A percentile compares a stretch with the other conserved stretches of the same genome.
These are phyloP conservation scores for Lathamus discolor DNA, from an alignment of 2,113 vertebrate genomes.

Conservation along the genomic window DNA sequence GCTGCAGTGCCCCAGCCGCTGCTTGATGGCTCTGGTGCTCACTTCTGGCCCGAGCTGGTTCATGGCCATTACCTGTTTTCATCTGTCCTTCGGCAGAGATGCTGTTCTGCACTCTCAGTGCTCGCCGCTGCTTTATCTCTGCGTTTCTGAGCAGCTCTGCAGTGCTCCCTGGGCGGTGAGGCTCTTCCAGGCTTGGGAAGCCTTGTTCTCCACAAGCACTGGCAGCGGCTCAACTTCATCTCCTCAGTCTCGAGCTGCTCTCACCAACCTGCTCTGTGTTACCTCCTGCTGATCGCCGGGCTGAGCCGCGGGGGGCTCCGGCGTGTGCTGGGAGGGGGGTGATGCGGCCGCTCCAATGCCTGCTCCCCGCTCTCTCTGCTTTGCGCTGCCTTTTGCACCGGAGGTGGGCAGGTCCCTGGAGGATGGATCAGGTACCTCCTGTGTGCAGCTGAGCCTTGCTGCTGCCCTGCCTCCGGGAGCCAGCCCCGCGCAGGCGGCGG, in stretches of 20 bases:
- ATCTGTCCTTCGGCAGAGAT: not conserved
- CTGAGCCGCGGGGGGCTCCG: not conserved
- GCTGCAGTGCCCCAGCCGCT: not conserved
- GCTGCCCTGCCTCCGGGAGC: not conserved
- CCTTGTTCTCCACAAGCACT: not conserved
- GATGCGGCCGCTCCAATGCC: too few species aligned
- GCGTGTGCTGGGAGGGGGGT: not conserved
- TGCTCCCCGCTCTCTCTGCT: not conserved
- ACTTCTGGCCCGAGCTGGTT: not conserved
- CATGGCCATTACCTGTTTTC: too few species aligned
- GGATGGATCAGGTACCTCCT: not conserved
- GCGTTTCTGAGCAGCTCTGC: rapidly evolving
- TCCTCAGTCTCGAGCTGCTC: not conserved
- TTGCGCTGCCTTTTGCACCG: not conserved
- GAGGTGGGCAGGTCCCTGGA: not conserved
- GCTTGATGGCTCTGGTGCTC: not conserved
- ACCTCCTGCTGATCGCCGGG: not conserved
- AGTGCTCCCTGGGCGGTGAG: not conserved
- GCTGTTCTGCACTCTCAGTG: rapidly evolving
- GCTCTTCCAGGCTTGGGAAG: not conserved
- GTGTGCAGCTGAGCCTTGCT: not conserved
- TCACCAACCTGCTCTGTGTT: not conserved
- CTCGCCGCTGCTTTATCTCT: not conserved
- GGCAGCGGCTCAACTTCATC: not conserved
- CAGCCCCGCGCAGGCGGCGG: not conserved